phyloP scores from a whole-genome alignment of 2,888 invertebrate species.

The Amblyjoppa fuscipennis region DNA sequence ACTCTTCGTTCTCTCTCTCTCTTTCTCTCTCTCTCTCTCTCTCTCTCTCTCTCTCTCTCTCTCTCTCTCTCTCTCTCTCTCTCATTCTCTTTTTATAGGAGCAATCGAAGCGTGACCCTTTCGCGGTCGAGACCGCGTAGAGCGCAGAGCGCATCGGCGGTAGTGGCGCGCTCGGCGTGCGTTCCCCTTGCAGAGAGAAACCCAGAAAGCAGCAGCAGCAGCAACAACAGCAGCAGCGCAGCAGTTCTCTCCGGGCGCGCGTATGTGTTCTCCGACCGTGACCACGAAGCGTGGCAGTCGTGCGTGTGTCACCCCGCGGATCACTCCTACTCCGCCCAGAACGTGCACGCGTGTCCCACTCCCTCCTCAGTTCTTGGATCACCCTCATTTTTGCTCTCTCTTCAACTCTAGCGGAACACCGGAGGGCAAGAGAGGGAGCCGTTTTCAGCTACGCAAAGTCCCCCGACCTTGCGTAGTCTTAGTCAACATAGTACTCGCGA shows the following conservation, averaged over 20 bases:
- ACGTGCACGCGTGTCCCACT: slow-evolving; percentile 80
- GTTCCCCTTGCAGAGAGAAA: slow-evolving; percentile 20
- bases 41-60: background rate
- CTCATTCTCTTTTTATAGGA: slow-evolving; percentile 62
- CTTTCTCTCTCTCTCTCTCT: background rate
- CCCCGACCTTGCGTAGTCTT: slow-evolving; percentile 14
- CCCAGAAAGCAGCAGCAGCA: background rate
- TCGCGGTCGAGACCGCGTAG: slow-evolving; percentile 66
- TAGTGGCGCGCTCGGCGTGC: slow-evolving; percentile 71
- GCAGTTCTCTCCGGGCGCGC: slow-evolving; percentile 55
- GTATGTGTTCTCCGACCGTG: slow-evolving; percentile 81
- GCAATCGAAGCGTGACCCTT: slow-evolving; percentile 81
- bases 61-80: slow-evolving; percentile 8
- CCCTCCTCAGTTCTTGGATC: slow-evolving; percentile 35
- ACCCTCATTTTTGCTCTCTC: slow-evolving; percentile 60
- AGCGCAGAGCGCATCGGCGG: background rate
- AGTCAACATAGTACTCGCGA: slow-evolving; percentile 12
- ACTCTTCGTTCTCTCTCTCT: background rate
- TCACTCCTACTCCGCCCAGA: slow-evolving; percentile 82
- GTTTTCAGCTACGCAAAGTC: slow-evolving; percentile 10
- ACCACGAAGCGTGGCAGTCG: slow-evolving; percentile 84
- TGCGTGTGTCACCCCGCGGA: slow-evolving; percentile 83
- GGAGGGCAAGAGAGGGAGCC: slow-evolving; percentile 31
- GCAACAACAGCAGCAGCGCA: slow-evolving; percentile 52
- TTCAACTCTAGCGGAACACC: slow-evolving; percentile 43